Evolutionary conservation across 1,140 invertebrate genomes (phyloP).

Genomic region (Drosophila punjabiensis): DNA sequence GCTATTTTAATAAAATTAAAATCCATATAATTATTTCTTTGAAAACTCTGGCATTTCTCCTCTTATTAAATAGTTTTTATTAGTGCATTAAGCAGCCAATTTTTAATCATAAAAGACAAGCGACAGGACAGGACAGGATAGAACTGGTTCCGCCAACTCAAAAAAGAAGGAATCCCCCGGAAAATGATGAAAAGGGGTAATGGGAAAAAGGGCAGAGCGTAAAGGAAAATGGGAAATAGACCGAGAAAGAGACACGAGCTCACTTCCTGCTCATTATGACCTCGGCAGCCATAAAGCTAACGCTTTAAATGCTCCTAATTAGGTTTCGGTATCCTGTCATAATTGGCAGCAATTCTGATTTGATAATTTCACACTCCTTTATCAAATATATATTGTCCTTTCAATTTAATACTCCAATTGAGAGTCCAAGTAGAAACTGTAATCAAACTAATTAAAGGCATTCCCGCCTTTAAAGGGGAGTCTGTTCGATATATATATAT

Average conservation of each 20-base stretch:
- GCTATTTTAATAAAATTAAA: too few species aligned
- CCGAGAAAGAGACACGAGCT: constrained; percentile 1
- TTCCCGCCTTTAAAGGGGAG: not conserved
- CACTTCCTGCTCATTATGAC: constrained; percentile 26
- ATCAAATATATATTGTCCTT: not conserved
- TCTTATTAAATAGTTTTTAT: not conserved
- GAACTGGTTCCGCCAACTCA: not conserved
- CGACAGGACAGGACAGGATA: constrained; percentile 20
- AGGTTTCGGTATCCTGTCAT: constrained; percentile 36
- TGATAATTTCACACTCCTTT: constrained; percentile 6
- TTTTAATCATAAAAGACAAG: constrained; percentile 38
- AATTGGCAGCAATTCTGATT: constrained; percentile 29
- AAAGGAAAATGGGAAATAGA: not conserved
- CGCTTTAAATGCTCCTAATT: constrained; percentile 69
- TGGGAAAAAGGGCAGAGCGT: not conserved
- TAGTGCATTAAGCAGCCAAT: constrained; percentile 12
- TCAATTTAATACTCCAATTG: not conserved
- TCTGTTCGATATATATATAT: not conserved
- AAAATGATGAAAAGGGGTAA: not conserved
- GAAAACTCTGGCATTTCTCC: not conserved
- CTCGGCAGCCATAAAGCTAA: constrained; percentile 52
- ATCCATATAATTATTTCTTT: not conserved
- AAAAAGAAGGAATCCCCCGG: not conserved
- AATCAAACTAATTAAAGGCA: constrained; percentile 37
- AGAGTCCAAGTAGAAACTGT: not conserved